Evolutionary conservation across 2,113 vertebrate species (phyloP).

Genomic region (Myanophis thanlyinensis): DNA sequence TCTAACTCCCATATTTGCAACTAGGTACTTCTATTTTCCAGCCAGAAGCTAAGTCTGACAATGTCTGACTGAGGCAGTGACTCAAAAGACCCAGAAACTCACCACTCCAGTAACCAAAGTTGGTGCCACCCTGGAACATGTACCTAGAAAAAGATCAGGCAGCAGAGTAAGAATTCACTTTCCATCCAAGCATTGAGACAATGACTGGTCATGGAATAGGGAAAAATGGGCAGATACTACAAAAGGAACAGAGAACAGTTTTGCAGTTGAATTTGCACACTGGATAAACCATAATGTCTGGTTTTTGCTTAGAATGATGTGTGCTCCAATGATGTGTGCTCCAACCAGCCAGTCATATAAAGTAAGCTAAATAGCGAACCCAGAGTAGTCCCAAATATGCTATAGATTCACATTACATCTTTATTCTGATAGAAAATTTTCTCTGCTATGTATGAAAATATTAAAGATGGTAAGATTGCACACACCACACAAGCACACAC

Average conservation of each 20-base stretch:
- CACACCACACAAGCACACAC: neutral
- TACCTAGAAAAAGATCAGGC: conserved; percentile 77
- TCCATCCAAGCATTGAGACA: neutral
- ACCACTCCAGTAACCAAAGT: conserved; percentile 99
- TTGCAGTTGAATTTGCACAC: neutral
- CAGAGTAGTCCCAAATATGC: neutral
- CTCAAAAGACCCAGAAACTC: conserved; percentile 41
- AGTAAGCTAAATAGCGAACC: neutral
- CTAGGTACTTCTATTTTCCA: neutral
- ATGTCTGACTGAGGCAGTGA: neutral
- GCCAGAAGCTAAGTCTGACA: neutral
- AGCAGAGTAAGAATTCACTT: neutral
- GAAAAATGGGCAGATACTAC: neutral
- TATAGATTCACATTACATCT: neutral
- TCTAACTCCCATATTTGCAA: neutral
- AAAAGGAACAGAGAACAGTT: neutral
- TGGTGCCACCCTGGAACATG: conserved; percentile 98
- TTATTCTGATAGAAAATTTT: neutral
- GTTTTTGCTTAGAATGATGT: neutral
- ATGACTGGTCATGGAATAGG: neutral
- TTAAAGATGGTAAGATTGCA: rapidly evolving
- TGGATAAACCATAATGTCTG: neutral
- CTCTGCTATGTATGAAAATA: neutral
- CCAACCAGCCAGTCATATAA: neutral
- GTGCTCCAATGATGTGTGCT: neutral